Percentiles rank a stretch among this genome's conserved stretches.
Evolutionary conservation across 1,140 invertebrate species (phyloP).

Genomic region (Drosophila grimshawi): DNA sequence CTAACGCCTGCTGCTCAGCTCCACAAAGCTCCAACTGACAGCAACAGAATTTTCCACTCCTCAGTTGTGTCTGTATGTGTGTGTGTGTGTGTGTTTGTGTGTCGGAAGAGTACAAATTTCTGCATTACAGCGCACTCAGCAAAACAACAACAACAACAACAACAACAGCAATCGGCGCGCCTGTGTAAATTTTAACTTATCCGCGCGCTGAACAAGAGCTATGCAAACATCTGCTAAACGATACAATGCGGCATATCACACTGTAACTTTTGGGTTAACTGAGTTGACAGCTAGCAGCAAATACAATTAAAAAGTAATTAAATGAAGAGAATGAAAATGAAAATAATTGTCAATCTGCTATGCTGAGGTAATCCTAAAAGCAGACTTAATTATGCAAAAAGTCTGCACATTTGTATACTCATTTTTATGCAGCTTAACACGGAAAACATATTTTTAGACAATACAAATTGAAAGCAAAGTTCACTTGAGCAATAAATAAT

Average conservation of each 20-base stretch:
- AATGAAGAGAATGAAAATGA: not conserved
- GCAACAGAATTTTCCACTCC: not conserved
- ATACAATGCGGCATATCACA: slow-evolving; percentile 12
- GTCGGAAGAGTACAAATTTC: slow-evolving; percentile 71
- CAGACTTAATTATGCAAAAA: too few species aligned
- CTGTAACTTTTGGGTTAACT: not conserved
- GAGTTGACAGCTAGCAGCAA: not conserved
- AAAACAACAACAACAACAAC: slow-evolving; percentile 3
- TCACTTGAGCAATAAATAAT: too few species aligned
- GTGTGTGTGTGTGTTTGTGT: slow-evolving; percentile 17
- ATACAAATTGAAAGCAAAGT: too few species aligned
- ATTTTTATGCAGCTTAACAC: too few species aligned
- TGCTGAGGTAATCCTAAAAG: not conserved
- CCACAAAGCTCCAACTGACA: too few species aligned
- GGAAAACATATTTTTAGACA: too few species aligned
- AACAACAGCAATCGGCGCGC: slow-evolving; percentile 22
- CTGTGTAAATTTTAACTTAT: slow-evolving; percentile 77
- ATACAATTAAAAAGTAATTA: not conserved
- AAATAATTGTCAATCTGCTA: not conserved
- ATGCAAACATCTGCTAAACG: slow-evolving; percentile 56
- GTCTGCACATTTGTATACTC: too few species aligned
- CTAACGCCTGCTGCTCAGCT: slow-evolving; percentile 3
- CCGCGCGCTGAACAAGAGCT: slow-evolving; percentile 67
- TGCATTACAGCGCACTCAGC: slow-evolving; percentile 64
- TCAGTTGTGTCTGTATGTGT: not conserved